Evolutionary conservation across 92 coral and sea anemone species (phyloP).

Genomic region (Zoanthus gigantus): DNA sequence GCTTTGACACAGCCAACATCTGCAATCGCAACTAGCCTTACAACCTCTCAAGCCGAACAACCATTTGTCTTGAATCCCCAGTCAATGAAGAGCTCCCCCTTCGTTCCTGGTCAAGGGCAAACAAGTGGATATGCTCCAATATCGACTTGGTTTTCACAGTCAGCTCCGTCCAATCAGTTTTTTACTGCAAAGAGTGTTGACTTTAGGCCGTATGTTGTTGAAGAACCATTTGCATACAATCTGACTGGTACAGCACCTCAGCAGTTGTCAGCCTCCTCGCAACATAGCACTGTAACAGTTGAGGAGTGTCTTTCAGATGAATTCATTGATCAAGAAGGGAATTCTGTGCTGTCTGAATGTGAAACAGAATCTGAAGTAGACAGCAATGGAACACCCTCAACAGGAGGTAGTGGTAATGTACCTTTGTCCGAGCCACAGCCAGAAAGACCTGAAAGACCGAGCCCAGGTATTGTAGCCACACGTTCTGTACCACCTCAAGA

Average conservation of each 20-base stretch:
- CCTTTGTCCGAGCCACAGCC: constrained; percentile 6
- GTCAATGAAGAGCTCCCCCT: constrained; percentile 40
- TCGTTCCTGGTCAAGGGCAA: constrained; percentile 6
- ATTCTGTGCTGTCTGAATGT: constrained; percentile 32
- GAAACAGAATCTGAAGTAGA: constrained; percentile 65
- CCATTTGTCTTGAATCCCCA: constrained; percentile 37
- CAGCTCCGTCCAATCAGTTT: constrained; percentile 31
- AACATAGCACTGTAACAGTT: constrained; percentile 15
- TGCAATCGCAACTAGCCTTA: neutral
- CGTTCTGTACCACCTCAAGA: constrained; percentile 20
- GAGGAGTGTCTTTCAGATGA: constrained; percentile 40
- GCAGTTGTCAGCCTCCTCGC: neutral
- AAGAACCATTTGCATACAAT: constrained; percentile 36
- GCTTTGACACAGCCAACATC: constrained; percentile 34
- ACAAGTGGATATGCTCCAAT: neutral
- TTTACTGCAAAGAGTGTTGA: constrained; percentile 48
- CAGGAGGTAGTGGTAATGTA: constrained; percentile 7
- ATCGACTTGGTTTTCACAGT: constrained; percentile 10
- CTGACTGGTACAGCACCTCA: neutral
- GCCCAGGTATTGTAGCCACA: constrained; percentile 5
- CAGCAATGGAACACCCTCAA: constrained; percentile 21
- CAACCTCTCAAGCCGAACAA: neutral
- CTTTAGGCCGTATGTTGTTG: constrained; percentile 61
- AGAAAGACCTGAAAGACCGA: constrained; percentile 46
- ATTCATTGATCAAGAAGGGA: neutral